A percentile compares a stretch with the other conserved stretches of the same genome.
Conservation (phyloP, 1,140 invertebrate genomes). For the Diorhabda carinulata region DNA sequence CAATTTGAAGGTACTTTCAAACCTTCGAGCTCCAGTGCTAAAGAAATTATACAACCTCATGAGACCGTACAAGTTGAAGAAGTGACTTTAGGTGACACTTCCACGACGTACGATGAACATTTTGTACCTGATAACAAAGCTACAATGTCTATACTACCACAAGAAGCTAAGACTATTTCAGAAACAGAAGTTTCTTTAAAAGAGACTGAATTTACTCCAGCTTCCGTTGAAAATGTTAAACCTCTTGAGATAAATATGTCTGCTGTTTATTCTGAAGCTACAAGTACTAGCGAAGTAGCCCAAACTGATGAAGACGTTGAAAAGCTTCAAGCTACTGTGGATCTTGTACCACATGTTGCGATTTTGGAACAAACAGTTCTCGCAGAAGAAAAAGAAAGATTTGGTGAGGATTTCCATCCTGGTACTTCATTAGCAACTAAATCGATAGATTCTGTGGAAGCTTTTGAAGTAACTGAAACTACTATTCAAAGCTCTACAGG, state of each 20-base stretch:
- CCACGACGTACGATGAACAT: neutral
- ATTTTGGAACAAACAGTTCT: slow-evolving; percentile 22
- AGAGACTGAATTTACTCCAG: neutral
- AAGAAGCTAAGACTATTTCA: slow-evolving; percentile 13
- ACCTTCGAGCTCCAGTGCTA: slow-evolving; percentile 7
- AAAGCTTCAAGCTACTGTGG: slow-evolving; percentile 15
- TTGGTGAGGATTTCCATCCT: slow-evolving; percentile 40
- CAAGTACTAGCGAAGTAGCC: slow-evolving; percentile 11
- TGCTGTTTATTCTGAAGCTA: slow-evolving; percentile 15
- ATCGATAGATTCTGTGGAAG: slow-evolving; percentile 53
- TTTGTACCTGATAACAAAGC: slow-evolving; percentile 1
- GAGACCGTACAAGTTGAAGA: slow-evolving; percentile 6
- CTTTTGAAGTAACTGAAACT: slow-evolving; percentile 58
- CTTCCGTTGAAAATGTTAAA: neutral
- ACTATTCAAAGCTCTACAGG: slow-evolving; percentile 53
- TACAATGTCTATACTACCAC: neutral
- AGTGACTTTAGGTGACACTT: slow-evolving; percentile 8
- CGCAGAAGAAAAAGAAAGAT: slow-evolving; percentile 23
- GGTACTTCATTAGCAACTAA: slow-evolving; percentile 48
- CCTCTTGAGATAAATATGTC: slow-evolving; percentile 1
- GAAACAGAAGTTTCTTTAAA: slow-evolving; percentile 9
- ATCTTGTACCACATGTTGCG: slow-evolving; percentile 19
- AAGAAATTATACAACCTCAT: neutral
- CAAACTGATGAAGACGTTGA: slow-evolving; percentile 21
- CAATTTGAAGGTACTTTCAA: slow-evolving; percentile 11